These are phyloP conservation scores for Notodonta dromedarius DNA, from an alignment of 2,888 invertebrate genomes.

Conservation along the genomic window DNA sequence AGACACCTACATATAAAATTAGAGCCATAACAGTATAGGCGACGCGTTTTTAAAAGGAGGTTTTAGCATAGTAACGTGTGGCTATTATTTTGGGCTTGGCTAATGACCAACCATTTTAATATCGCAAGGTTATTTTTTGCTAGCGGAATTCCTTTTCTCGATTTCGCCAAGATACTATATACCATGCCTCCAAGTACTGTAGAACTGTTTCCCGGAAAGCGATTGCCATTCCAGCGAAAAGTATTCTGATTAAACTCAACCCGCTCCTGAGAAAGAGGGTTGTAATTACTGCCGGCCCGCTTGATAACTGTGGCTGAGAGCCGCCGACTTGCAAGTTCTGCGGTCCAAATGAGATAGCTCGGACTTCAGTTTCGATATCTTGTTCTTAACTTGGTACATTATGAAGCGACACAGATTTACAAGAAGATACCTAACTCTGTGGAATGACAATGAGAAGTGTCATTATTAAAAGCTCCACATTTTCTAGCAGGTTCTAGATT, in stretches of 20 bases:
- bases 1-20: not conserved
- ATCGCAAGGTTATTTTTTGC: not conserved
- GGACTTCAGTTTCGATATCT: not conserved
- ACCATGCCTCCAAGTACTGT: too few species aligned
- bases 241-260: constrained; percentile 1
- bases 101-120: not conserved
- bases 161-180: too few species aligned
- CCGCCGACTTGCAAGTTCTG: not conserved
- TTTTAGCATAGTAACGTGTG: not conserved
- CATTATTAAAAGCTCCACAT: too few species aligned
- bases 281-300: not conserved
- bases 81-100: not conserved
- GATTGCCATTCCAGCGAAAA: not conserved
- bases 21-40: not conserved
- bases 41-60: not conserved
- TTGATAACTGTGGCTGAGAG: not conserved
- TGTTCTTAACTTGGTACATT: not conserved
- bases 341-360: not conserved
- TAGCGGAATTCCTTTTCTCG: not conserved
- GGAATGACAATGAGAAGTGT: not conserved
- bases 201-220: not conserved
- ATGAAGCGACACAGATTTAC: not conserved
- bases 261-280: not conserved
- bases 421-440: not conserved
- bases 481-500: too few species aligned